phyloP scores from a whole-genome alignment of 2,113 vertebrate genomes.

The Parotia lawesii region DNA sequence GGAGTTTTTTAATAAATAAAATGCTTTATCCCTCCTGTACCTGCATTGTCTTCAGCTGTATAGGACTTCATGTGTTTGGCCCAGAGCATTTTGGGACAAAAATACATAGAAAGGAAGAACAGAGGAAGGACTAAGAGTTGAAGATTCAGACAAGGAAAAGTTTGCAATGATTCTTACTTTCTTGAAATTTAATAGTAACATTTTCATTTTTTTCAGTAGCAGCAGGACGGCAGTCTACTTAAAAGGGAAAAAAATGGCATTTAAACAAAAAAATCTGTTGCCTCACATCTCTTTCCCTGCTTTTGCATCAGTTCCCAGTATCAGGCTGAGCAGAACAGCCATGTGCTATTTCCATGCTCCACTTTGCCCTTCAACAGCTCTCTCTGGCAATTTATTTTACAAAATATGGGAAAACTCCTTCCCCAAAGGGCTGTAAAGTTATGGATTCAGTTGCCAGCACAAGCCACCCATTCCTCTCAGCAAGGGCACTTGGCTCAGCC shows the following conservation, averaged over 20 bases:
- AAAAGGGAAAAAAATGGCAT: neutral
- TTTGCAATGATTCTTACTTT: neutral
- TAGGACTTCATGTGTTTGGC: neutral
- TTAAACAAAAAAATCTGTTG: neutral
- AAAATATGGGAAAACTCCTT: neutral
- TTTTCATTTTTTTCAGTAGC: neutral
- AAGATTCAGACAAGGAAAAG: neutral
- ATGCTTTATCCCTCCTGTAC: neutral
- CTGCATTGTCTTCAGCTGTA: neutral
- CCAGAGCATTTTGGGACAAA: neutral
- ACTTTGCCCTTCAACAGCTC: neutral
- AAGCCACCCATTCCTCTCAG: neutral
- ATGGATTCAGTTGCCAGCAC: neutral
- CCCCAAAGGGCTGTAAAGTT: neutral
- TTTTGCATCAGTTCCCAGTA: neutral
- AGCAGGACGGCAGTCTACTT: neutral
- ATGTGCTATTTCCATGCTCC: neutral
- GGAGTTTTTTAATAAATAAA: neutral
- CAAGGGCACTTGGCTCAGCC: slow-evolving; percentile 9
- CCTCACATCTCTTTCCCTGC: neutral
- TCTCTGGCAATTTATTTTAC: neutral
- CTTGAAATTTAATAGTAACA: neutral
- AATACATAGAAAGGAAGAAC: neutral
- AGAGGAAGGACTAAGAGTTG: neutral
- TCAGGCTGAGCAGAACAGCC: neutral